These are phyloP conservation scores for Caenorhabditis sp. DNA, from an alignment of 2,888 invertebrate species.

Conservation along the genomic window DNA sequence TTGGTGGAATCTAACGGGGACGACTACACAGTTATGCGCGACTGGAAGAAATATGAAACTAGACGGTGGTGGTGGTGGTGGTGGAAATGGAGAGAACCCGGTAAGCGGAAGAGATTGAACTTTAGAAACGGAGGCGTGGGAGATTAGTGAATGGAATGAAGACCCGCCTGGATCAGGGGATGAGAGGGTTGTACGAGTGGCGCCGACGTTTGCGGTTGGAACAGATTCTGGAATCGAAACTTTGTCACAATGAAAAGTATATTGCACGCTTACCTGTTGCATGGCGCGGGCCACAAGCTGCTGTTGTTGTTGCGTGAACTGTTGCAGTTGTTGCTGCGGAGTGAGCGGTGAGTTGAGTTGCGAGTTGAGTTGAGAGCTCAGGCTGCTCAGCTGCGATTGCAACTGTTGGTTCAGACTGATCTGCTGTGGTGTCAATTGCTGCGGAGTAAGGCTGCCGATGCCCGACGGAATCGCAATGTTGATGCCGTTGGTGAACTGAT, in stretches of 20 bases:
- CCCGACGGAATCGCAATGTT: constrained; percentile 51
- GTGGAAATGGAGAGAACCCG: constrained; percentile 28
- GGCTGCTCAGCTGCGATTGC: constrained; percentile 40
- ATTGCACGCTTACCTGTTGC: constrained; percentile 55
- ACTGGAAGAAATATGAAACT: constrained; percentile 1
- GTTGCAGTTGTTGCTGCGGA: constrained; percentile 56
- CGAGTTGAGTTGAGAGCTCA: constrained; percentile 42
- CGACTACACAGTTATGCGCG: too few species aligned
- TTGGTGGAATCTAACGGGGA: neutral
- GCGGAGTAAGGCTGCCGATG: constrained; percentile 48
- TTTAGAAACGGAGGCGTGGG: constrained; percentile 20
- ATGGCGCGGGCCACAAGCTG: constrained; percentile 54
- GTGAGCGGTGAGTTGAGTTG: constrained; percentile 47
- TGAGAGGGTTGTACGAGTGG: constrained; percentile 35
- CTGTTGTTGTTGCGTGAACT: constrained; percentile 50
- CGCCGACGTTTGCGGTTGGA: constrained; percentile 37
- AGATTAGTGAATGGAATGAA: constrained; percentile 47
- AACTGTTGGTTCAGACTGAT: constrained; percentile 39
- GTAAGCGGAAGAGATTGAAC: constrained; percentile 43
- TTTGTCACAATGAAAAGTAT: too few species aligned
- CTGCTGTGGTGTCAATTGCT: constrained; percentile 55
- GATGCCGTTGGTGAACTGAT: constrained; percentile 38
- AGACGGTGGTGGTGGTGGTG: constrained; percentile 9
- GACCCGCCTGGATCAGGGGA: constrained; percentile 52
- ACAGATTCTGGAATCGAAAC: constrained; percentile 43